phyloP scores from a whole-genome alignment of 2,113 vertebrate genomes.

The Rhipidura dahli region DNA sequence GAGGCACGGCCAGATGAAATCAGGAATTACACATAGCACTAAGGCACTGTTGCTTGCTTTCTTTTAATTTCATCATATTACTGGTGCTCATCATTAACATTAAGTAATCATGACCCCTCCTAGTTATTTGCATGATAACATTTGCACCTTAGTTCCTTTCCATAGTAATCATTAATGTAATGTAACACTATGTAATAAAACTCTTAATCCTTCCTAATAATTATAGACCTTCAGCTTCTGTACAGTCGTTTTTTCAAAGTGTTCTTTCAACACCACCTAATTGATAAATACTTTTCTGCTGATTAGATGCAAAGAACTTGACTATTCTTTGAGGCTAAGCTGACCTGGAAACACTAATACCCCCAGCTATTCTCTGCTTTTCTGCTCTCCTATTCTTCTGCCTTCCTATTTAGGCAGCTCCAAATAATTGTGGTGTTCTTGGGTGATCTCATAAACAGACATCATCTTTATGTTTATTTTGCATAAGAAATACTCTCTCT shows the following conservation, averaged over 20 bases:
- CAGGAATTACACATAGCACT: neutral
- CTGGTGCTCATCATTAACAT: neutral
- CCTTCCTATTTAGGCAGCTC: neutral
- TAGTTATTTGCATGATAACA: neutral
- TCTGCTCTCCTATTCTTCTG: neutral
- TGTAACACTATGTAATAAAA: neutral
- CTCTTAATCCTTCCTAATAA: constrained; percentile 17
- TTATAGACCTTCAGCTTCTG: neutral
- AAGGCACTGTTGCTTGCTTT: neutral
- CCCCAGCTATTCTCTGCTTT: neutral
- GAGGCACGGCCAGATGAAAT: neutral
- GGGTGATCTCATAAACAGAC: neutral
- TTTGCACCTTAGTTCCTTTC: neutral
- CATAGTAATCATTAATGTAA: neutral
- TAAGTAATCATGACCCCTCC: neutral
- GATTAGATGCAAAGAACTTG: neutral
- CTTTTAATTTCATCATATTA: neutral
- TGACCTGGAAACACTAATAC: neutral
- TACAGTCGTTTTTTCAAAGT: neutral
- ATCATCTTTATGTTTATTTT: neutral
- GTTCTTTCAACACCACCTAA: constrained; percentile 12
- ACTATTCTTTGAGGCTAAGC: neutral
- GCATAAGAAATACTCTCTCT: neutral
- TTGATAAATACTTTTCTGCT: neutral
- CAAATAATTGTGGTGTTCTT: neutral